Base-by-base conservation (phyloP, 2,113 vertebrate species). In the Hippocampus mohnikei region DNA sequence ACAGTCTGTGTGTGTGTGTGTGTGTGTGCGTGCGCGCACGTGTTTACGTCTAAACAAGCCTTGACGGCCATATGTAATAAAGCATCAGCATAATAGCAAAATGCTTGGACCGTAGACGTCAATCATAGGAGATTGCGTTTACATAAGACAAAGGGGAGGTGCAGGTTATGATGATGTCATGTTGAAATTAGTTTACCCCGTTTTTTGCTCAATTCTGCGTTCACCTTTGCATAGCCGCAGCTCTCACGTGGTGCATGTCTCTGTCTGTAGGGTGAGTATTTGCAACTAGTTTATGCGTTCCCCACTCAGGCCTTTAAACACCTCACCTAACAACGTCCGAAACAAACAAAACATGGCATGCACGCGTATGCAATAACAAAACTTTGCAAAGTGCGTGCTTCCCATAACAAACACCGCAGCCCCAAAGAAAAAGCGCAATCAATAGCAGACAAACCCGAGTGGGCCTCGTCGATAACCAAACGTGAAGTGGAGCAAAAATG, bases 361-460 rank as follows among this genome's bases (percentile, higher is more conserved):
- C 55, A 68, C 58, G 71, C 72, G 52, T 58, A 69, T 58, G 73
- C 29, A 62, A 62, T 55, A 67, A 74, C 73, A 81, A 79, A 82
- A 69, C 59, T 61, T 46, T 66, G 74, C 73, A 69, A 87, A 55
- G 8, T 55, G 88, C 88, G 82, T 89, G 88, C 84, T 1, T 46
- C 74, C 73, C 81, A 90, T 90, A 83, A 87, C 87, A 89, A 91
- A 79, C 77, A 72, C 71, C 70, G 61, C 72, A 79, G 73, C 71
- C 73, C 84, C 76, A 78, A 84, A 83, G 86, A 37, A 89, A 88
- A 88, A 86, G 72, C 67, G 82, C 78, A 85, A 90, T 90, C 91
- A 72, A 92, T 93, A 88, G 73, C 86, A 91, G 89, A 91, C 88
- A 29, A 87, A 83, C 87, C 82, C 84, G 83, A 75, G 84, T 67